Evolutionary conservation across 2,888 invertebrate species (phyloP).

Genomic region (Aspidapion aeneum): DNA sequence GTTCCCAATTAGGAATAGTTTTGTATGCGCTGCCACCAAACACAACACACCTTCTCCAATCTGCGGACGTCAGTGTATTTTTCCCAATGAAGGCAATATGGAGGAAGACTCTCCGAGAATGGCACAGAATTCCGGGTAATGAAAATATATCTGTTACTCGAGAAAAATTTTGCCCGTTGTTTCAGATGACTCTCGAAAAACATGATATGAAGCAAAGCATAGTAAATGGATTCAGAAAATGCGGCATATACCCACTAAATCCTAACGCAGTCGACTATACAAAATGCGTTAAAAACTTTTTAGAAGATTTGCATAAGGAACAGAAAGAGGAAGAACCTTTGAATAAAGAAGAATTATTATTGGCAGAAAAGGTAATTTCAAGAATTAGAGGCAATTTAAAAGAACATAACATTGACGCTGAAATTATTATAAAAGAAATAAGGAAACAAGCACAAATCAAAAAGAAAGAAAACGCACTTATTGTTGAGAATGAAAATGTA

Average conservation of each 20-base stretch:
- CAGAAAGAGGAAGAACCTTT: neutral
- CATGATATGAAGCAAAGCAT: constrained; percentile 11
- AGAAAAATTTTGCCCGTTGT: constrained; percentile 30
- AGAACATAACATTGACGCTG: neutral
- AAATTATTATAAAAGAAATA: neutral
- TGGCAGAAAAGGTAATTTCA: neutral
- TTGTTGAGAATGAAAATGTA: neutral
- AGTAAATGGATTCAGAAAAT: constrained; percentile 21
- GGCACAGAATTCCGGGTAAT: constrained; percentile 24
- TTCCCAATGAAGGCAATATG: constrained; percentile 30
- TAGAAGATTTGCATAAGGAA: neutral
- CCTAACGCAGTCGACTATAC: constrained; percentile 19
- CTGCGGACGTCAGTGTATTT: constrained; percentile 32
- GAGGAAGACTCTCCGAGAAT: constrained; percentile 27
- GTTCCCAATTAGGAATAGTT: constrained; percentile 16
- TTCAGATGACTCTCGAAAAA: constrained; percentile 18
- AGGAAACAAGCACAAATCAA: neutral
- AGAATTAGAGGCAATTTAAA: neutral
- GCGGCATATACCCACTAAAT: constrained; percentile 18
- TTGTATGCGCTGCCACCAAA: constrained; percentile 19
- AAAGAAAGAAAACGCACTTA: neutral
- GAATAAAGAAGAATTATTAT: neutral
- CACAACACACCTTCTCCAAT: constrained; percentile 29
- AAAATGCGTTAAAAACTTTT: neutral
- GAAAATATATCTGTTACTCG: constrained; percentile 26